Percentiles rank a stretch among this genome's conserved stretches.
These are phyloP conservation scores for Amphiduros pacificus DNA, from an alignment of 2,888 invertebrate genomes.

Conservation along the genomic window DNA sequence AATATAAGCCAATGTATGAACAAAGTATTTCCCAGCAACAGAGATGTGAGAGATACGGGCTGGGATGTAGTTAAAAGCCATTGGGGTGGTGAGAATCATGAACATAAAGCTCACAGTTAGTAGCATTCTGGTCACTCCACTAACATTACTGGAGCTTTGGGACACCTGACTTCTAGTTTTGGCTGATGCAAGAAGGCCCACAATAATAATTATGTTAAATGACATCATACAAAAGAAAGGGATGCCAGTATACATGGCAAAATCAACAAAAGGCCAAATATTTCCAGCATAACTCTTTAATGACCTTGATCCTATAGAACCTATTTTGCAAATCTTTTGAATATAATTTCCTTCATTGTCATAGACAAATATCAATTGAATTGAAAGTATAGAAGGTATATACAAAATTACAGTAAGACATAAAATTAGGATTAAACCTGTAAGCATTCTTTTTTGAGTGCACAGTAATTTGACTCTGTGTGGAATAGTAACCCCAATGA, in stretches of 20 bases:
- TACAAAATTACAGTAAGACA: no score
- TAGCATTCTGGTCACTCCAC: background rate
- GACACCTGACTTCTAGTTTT: no score
- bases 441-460: background rate
- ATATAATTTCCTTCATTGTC: background rate
- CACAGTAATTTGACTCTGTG: background rate
- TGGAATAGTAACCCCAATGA: background rate
- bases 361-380: background rate
- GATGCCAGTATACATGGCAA: background rate
- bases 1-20: no score
- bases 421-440: no score
- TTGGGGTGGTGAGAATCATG: background rate
- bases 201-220: background rate
- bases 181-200: background rate
- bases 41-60: no score
- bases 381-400: no score
- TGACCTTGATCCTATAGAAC: background rate
- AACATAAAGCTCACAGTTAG: background rate
- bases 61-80: background rate
- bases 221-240: background rate
- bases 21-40: no score
- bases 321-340: background rate
- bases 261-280: background rate
- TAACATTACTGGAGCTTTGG: no score
- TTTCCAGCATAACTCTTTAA: background rate